A percentile compares a stretch with the other conserved stretches of the same genome.
Evolutionary conservation across 2,797 vertebrate genomes (phyloP).

Genomic region (Sylvia borin): DNA sequence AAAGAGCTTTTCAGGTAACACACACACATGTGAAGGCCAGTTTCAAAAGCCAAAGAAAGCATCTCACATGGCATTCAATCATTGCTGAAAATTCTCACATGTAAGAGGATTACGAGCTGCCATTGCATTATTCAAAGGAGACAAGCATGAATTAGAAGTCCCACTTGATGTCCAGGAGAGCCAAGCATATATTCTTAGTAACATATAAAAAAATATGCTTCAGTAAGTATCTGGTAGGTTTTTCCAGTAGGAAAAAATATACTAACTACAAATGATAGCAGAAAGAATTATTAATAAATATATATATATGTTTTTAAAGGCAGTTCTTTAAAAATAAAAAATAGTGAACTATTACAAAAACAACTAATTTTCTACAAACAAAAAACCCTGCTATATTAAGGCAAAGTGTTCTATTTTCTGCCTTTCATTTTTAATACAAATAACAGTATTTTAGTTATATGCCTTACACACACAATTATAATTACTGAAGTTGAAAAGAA

Average conservation of each 20-base stretch:
- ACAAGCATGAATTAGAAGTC: conserved; percentile 42
- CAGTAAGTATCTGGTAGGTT: neutral
- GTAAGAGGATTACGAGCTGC: conserved; percentile 32
- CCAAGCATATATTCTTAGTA: neutral
- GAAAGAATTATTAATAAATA: neutral
- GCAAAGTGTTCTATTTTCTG: neutral
- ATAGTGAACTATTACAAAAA: neutral
- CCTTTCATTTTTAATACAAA: neutral
- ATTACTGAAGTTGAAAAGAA: conserved; percentile 16
- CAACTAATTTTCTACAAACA: neutral
- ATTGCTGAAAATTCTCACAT: conserved; percentile 27
- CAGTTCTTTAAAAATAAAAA: neutral
- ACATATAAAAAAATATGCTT: neutral
- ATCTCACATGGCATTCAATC: conserved; percentile 1
- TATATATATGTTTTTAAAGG: neutral
- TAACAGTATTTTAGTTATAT: neutral
- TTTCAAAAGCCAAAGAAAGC: conserved; percentile 31
- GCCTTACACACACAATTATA: neutral
- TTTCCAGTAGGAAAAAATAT: neutral
- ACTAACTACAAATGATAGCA: neutral
- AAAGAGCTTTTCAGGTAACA: neutral
- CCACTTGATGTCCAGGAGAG: conserved; percentile 37
- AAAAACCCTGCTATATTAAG: neutral
- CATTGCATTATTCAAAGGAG: conserved; percentile 39
- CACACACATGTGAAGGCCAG: neutral